phyloP scores from a whole-genome alignment of 2,888 invertebrate species.

The Xestia xanthographa region DNA sequence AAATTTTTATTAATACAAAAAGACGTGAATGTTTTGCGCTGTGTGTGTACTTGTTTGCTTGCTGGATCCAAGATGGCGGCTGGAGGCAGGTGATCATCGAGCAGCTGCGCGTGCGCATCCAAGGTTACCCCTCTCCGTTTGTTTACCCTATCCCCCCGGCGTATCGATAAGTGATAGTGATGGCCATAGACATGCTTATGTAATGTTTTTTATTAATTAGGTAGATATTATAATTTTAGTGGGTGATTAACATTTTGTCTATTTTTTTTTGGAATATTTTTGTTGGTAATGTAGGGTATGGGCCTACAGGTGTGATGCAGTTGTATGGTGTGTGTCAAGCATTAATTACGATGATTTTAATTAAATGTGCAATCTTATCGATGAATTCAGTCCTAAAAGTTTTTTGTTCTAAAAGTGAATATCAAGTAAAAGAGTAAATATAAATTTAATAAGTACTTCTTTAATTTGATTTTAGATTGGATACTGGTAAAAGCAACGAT shows the following conservation, averaged over 20 bases:
- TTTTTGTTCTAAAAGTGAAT: not conserved
- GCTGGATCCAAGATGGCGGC: conserved; percentile 80
- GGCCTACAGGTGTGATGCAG: conserved; percentile 18
- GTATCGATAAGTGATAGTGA: conserved; percentile 81
- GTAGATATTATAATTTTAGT: conserved; percentile 51
- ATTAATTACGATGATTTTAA: not conserved
- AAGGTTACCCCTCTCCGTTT: conserved; percentile 85
- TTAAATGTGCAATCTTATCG: not conserved
- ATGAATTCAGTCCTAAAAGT: not conserved
- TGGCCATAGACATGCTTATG: conserved; percentile 69
- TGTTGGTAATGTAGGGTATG: not conserved
- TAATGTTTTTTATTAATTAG: conserved; percentile 53
- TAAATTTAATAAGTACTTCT: too few species aligned
- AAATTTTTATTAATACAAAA: conserved; percentile 70
- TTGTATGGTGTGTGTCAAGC: not conserved
- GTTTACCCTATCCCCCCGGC: conserved; percentile 74
- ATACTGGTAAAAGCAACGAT: too few species aligned
- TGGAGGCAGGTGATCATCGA: conserved; percentile 84
- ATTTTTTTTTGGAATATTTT: conserved; percentile 15
- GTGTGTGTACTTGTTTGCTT: conserved; percentile 78
- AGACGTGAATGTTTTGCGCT: conserved; percentile 63
- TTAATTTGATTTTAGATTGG: not conserved
- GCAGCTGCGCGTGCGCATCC: conserved; percentile 85
- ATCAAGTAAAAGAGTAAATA: too few species aligned
- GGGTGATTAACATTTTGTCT: conserved; percentile 32